phyloP scores from a whole-genome alignment of 2,113 vertebrate species.

The Sprattus sprattus region DNA sequence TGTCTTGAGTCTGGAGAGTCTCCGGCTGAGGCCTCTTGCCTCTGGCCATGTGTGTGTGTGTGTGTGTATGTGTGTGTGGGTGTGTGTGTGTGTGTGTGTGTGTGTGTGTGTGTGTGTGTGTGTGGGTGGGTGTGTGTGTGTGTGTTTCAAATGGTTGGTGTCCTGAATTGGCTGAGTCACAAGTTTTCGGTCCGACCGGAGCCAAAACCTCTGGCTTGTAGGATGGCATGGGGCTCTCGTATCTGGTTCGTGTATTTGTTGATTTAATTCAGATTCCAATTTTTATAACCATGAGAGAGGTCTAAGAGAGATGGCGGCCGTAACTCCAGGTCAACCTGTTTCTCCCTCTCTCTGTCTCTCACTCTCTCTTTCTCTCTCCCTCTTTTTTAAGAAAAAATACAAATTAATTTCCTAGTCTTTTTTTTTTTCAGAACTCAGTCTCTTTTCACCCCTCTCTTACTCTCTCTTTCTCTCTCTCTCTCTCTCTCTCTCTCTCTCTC shows the following conservation, averaged over 20 bases:
- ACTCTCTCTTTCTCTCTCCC: background rate
- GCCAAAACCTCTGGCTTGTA: background rate
- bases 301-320: background rate
- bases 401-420: slow-evolving; percentile 24
- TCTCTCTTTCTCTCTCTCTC: background rate
- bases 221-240: background rate
- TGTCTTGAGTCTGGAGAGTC: background rate
- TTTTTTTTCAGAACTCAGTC: background rate
- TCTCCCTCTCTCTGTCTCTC: background rate
- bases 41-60: background rate
- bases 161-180: slow-evolving; percentile 8
- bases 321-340: slow-evolving; percentile 1
- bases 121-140: background rate
- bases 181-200: background rate
- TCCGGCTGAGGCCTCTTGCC: too few species aligned
- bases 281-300: slow-evolving; percentile 9
- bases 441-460: background rate
- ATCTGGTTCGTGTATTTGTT: slow-evolving; percentile 10
- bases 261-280: background rate
- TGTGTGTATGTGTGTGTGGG: background rate
- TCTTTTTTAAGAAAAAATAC: background rate
- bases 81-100: background rate
- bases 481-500: slow-evolving; percentile 1
- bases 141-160: background rate
- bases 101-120: background rate